phyloP scores from a whole-genome alignment of 2,113 vertebrate species.

The Conger conger region DNA sequence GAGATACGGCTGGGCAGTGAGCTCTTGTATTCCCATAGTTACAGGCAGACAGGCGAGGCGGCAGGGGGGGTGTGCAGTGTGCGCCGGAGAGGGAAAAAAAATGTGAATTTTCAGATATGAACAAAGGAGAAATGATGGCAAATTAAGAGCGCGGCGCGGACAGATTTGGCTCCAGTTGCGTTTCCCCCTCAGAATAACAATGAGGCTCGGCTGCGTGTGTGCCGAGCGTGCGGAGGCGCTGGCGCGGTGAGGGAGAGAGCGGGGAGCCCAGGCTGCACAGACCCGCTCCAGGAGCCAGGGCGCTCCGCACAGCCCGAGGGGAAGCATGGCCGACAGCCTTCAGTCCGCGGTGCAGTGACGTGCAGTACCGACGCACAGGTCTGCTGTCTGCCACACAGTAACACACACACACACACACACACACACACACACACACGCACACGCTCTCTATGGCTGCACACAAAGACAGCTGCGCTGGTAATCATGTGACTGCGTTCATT shows the following conservation, averaged over 20 bases:
- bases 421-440: neutral
- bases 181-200: conserved; percentile 27
- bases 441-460: neutral
- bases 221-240: neutral
- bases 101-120: conserved; percentile 12
- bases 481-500: too few relatives aligned
- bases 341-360: neutral
- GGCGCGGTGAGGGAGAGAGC: neutral
- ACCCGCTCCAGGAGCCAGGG: neutral
- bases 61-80: neutral
- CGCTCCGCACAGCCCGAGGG: neutral
- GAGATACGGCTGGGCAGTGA: neutral
- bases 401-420: conserved; percentile 13
- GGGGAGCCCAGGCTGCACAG: neutral
- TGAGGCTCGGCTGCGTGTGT: conserved; percentile 25
- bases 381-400: neutral
- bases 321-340: too few relatives aligned
- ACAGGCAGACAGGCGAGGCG: neutral
- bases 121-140: conserved; percentile 29
- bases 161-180: conserved; percentile 24
- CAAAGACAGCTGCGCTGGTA: too few relatives aligned
- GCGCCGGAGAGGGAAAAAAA: neutral
- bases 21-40: conserved; percentile 5
- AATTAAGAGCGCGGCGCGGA: conserved; percentile 21
- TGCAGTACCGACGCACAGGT: neutral